Percentiles rank a stretch among this genome's conserved stretches.
Conservation (phyloP, 2,797 vertebrate species). For the Lycodopsis pacificus region DNA sequence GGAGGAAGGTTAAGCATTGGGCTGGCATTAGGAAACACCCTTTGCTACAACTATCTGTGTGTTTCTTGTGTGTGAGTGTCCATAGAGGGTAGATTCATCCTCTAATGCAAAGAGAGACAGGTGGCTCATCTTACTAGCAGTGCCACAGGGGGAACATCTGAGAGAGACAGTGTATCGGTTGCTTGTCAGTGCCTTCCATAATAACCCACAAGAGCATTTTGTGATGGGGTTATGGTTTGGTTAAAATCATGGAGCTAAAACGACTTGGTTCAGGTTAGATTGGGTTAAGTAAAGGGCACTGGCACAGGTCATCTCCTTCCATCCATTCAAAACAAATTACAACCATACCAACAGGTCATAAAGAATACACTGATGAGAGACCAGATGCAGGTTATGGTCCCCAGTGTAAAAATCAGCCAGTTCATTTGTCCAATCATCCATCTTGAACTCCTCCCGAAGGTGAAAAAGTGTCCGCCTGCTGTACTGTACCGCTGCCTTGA, state of each 20-base stretch:
- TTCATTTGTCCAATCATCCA: neutral
- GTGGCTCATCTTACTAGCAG: slow-evolving; percentile 51
- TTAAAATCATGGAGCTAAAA: neutral
- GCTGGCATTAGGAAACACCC: slow-evolving; percentile 55
- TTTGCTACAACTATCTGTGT: slow-evolving; percentile 45
- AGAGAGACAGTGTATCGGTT: neutral
- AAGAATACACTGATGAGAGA: neutral
- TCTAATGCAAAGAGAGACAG: slow-evolving; percentile 51
- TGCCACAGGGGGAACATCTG: slow-evolving; percentile 32
- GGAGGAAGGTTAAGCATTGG: slow-evolving; percentile 74
- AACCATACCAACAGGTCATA: neutral
- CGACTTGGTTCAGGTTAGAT: neutral
- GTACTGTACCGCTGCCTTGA: neutral
- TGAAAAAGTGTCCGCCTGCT: neutral
- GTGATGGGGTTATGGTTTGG: neutral
- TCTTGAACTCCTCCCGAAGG: neutral
- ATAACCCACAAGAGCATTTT: neutral
- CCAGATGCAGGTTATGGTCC: neutral
- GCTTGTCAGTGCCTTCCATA: neutral
- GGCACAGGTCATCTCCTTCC: neutral
- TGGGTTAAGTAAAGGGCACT: neutral
- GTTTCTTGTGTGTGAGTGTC: slow-evolving; percentile 28
- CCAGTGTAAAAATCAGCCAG: neutral
- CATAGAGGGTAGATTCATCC: slow-evolving; percentile 40
- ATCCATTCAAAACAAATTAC: neutral